These are phyloP conservation scores for Microcaecilia unicolor DNA, from an alignment of 2,797 vertebrate genomes.

Conservation along the genomic window DNA sequence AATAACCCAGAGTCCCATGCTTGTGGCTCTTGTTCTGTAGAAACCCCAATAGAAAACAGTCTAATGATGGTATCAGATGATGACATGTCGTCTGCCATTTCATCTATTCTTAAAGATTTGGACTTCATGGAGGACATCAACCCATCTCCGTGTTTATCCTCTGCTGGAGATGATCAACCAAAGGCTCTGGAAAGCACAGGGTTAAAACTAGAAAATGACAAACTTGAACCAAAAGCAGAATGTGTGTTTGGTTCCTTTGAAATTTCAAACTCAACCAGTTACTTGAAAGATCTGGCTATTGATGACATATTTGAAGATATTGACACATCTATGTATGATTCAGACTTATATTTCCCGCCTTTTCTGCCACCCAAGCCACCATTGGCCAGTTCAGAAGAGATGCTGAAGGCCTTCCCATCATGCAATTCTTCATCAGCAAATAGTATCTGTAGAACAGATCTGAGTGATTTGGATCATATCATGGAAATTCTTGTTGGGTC, in stretches of 20 bases:
- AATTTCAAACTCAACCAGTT: slow-evolving; percentile 67
- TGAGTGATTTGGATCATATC: slow-evolving; percentile 79
- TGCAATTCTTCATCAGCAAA: slow-evolving; percentile 48
- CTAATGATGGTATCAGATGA: slow-evolving; percentile 40
- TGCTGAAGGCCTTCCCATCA: slow-evolving; percentile 48
- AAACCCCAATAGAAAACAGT: slow-evolving; percentile 40
- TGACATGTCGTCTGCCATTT: slow-evolving; percentile 41
- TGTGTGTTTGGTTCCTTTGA: slow-evolving; percentile 59
- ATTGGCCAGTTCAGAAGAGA: slow-evolving; percentile 55
- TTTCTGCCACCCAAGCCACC: slow-evolving; percentile 35
- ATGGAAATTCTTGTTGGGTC: slow-evolving; percentile 80
- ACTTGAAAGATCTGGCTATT: slow-evolving; percentile 71
- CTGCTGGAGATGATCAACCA: slow-evolving; percentile 42
- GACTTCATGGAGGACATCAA: slow-evolving; percentile 57
- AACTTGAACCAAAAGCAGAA: slow-evolving; percentile 44
- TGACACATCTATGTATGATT: slow-evolving; percentile 80
- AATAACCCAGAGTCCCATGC: slow-evolving; percentile 26
- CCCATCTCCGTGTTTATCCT: slow-evolving; percentile 44
- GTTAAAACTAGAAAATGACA: slow-evolving; percentile 38
- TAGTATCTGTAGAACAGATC: slow-evolving; percentile 63
- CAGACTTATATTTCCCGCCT: slow-evolving; percentile 58
- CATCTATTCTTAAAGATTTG: slow-evolving; percentile 53
- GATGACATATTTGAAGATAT: slow-evolving; percentile 83
- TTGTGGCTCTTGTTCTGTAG: slow-evolving; percentile 30
- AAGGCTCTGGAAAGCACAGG: slow-evolving; percentile 32